Conservation (phyloP, 2,888 invertebrate genomes). For the Synergus umbraculus region DNA sequence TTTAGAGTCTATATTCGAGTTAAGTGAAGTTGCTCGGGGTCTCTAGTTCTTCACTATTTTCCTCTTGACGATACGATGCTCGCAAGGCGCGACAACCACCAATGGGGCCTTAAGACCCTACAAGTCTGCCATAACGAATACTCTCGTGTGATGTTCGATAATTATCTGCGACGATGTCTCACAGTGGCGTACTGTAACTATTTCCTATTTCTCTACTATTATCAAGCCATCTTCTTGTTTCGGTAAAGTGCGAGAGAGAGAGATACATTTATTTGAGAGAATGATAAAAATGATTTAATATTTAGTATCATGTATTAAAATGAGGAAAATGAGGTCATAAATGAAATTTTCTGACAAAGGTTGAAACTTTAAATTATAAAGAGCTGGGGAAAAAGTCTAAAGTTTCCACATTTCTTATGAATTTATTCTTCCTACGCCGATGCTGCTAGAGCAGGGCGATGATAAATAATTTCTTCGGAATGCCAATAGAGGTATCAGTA, state of each 20-base stretch:
- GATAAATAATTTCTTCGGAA: conserved; percentile 38
- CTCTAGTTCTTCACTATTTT: neutral
- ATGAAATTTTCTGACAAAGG: no score
- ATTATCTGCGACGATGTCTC: conserved; percentile 31
- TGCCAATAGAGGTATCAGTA: conserved; percentile 21
- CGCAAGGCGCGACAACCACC: conserved; percentile 27
- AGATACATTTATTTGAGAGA: no score
- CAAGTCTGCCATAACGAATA: conserved; percentile 27
- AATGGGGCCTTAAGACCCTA: conserved; percentile 12
- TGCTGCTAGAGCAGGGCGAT: conserved; percentile 31
- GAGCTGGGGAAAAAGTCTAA: neutral
- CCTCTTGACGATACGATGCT: conserved; percentile 21
- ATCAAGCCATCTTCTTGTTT: neutral
- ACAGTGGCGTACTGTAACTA: conserved; percentile 30
- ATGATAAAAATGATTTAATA: no score
- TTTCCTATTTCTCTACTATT: conserved; percentile 17
- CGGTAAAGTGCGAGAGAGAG: no score
- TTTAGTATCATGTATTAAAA: no score
- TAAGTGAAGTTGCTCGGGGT: neutral
- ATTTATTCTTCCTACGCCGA: conserved; percentile 13
- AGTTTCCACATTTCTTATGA: neutral
- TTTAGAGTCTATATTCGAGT: neutral
- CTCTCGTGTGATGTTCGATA: conserved; percentile 39
- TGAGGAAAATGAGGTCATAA: no score
- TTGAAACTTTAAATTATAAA: neutral